A percentile compares a stretch with the other conserved stretches of the same genome.
phyloP scores from a whole-genome alignment of 2,888 invertebrate genomes.

The Eupithecia subumbrata region DNA sequence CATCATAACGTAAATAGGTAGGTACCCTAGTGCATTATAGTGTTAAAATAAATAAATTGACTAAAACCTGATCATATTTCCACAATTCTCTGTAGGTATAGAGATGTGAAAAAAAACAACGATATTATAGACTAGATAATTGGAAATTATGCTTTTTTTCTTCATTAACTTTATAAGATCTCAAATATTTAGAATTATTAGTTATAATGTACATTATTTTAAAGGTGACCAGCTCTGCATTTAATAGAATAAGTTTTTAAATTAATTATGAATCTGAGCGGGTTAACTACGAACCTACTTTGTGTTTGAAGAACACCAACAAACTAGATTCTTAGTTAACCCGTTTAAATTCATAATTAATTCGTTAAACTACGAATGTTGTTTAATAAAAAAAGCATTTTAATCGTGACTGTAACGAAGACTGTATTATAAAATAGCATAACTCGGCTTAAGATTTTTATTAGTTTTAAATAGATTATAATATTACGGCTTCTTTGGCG shows the following conservation, averaged over 20 bases:
- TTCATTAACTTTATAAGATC: background rate
- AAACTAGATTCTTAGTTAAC: background rate
- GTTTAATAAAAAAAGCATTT: background rate
- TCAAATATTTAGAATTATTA: constrained; percentile 32
- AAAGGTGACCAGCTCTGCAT: constrained; percentile 78
- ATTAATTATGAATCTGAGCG: constrained; percentile 10
- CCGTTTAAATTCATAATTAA: background rate
- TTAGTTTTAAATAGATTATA: background rate
- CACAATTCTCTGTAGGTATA: no score
- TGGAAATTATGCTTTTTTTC: background rate
- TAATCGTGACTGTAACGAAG: constrained; percentile 16
- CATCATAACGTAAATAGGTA: no score
- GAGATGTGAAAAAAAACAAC: background rate
- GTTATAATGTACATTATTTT: constrained; percentile 66
- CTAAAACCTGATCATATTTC: no score
- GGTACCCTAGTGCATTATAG: no score
- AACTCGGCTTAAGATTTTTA: background rate
- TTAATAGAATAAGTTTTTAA: constrained; percentile 61
- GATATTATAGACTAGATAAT: background rate
- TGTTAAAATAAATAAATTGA: no score
- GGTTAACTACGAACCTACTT: background rate
- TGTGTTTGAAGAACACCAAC: background rate
- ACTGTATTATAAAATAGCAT: constrained; percentile 13
- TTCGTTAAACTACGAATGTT: background rate
- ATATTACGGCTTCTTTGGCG: background rate